Percentiles rank a stretch among this genome's conserved stretches.
Evolutionary conservation across 2,888 invertebrate species (phyloP).

Genomic region (Carabus problematicus): DNA sequence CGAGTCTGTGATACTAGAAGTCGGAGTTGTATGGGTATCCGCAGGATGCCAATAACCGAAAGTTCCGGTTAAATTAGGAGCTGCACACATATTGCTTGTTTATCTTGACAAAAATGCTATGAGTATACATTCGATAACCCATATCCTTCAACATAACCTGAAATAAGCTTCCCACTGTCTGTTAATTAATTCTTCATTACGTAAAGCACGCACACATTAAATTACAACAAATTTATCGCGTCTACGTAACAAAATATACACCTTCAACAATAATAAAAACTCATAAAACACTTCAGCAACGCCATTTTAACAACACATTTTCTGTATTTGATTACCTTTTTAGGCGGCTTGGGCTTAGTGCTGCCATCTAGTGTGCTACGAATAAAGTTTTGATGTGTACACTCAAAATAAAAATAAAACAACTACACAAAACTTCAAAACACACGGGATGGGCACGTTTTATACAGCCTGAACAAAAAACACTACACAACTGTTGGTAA

Average conservation of each 20-base stretch:
- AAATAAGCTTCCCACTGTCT: constrained; percentile 31
- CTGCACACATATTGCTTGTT: constrained; percentile 45
- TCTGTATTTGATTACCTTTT: constrained; percentile 42
- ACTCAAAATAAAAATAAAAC: constrained; percentile 10
- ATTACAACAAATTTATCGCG: constrained; percentile 15
- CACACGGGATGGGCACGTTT: background rate
- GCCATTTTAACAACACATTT: constrained; percentile 42
- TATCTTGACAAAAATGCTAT: constrained; percentile 24
- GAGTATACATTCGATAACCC: constrained; percentile 27
- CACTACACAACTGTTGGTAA: background rate
- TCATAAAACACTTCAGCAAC: constrained; percentile 39
- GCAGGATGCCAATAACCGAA: constrained; percentile 48
- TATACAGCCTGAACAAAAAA: background rate
- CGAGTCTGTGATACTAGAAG: constrained; percentile 42
- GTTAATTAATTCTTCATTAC: constrained; percentile 19
- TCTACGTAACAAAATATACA: constrained; percentile 23
- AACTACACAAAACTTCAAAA: background rate
- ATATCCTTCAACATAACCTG: constrained; percentile 41
- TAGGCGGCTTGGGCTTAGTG: constrained; percentile 31
- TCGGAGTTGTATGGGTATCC: constrained; percentile 46
- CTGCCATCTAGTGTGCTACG: constrained; percentile 24
- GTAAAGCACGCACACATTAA: constrained; percentile 20
- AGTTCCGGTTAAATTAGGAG: constrained; percentile 46
- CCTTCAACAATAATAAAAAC: constrained; percentile 39
- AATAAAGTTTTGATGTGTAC: background rate